These are phyloP conservation scores for Cryptosula pallasiana DNA, from an alignment of 2,888 invertebrate species.

Conservation along the genomic window DNA sequence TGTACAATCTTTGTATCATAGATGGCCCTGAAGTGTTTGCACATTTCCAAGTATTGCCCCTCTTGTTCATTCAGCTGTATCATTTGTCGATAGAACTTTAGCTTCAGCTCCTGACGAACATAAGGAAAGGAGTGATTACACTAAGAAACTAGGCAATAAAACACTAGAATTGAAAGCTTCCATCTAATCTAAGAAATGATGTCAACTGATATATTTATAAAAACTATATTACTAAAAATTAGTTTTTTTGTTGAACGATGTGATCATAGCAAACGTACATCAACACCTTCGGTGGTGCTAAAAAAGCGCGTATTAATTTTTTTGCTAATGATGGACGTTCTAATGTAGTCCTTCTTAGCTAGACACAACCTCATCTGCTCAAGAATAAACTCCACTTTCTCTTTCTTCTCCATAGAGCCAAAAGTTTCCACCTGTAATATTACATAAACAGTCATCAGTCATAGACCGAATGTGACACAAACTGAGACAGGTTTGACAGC, in stretches of 20 bases:
- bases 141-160: no score
- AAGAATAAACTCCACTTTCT: conserved; percentile 89
- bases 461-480: no score
- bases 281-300: conserved; percentile 68
- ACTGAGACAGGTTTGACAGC: no score
- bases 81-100: conserved; percentile 76
- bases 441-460: no score
- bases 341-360: conserved; percentile 88
- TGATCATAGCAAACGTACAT: conserved; percentile 50
- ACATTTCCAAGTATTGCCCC: conserved; percentile 83
- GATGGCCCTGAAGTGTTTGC: conserved; percentile 90
- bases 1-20: conserved; percentile 72
- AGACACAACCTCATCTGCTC: conserved; percentile 98
- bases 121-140: no score
- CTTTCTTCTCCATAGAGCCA: conserved; percentile 96
- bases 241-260: no score
- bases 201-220: no score
- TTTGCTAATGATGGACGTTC: conserved; percentile 97
- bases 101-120: conserved; percentile 64
- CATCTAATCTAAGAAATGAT: no score
- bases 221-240: no score
- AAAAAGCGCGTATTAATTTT: conserved; percentile 94
- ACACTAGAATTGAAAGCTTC: no score
- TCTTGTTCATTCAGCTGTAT: conserved; percentile 93
- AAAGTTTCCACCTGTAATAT: conserved; percentile 86